Evolutionary conservation across 2,113 vertebrate species (phyloP).

Genomic region (Serinus canaria): DNA sequence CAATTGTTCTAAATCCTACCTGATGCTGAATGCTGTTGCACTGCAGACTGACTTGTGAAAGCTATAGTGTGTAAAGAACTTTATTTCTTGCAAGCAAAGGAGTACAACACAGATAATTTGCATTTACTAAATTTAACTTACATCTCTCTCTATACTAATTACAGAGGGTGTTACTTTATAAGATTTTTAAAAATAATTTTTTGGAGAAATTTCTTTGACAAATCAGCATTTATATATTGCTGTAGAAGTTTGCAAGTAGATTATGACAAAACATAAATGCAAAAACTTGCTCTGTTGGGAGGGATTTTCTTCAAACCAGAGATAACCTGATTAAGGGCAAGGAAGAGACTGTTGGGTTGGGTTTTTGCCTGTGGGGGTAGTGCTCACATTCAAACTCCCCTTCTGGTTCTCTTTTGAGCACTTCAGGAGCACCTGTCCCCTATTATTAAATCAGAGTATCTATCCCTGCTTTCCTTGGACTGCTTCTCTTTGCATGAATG

Average conservation of each 20-base stretch:
- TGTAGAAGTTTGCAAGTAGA: neutral
- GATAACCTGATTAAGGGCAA: neutral
- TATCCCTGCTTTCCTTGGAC: neutral
- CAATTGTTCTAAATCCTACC: neutral
- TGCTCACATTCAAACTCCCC: rapidly evolving
- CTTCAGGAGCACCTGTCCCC: rapidly evolving
- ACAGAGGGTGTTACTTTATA: neutral
- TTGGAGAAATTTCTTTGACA: neutral
- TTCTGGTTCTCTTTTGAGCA: neutral
- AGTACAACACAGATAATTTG: neutral
- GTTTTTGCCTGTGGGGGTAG: neutral
- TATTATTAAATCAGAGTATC: neutral
- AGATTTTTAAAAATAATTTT: neutral
- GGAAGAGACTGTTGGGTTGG: neutral
- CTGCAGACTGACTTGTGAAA: neutral
- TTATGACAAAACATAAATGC: neutral
- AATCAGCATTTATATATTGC: neutral
- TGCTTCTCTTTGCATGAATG: neutral
- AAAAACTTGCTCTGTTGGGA: neutral
- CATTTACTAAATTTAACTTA: neutral
- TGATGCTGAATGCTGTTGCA: neutral
- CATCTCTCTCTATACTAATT: neutral
- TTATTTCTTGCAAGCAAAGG: neutral
- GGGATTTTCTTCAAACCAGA: neutral
- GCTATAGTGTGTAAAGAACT: neutral